Conservation (phyloP, 2,797 vertebrate genomes). For the Vireo griseus region DNA sequence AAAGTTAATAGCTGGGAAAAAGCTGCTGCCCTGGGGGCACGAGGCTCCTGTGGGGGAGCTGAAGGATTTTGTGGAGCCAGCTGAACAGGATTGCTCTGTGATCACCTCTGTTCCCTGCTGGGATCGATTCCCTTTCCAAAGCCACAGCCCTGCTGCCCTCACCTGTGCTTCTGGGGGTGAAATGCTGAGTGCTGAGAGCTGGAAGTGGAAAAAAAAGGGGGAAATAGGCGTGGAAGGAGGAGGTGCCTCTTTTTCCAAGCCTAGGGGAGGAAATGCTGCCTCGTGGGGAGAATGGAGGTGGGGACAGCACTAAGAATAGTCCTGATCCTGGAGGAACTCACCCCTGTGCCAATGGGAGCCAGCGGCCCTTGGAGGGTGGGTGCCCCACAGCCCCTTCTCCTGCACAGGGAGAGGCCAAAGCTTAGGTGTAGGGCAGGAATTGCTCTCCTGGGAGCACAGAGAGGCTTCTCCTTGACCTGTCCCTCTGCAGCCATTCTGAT, state of each 20-base stretch:
- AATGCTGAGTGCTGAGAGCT: neutral
- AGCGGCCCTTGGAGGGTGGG: neutral
- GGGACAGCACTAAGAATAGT: neutral
- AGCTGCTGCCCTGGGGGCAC: neutral
- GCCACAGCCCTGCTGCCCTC: neutral
- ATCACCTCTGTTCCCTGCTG: neutral
- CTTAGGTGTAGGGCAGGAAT: neutral
- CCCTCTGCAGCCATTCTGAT: neutral
- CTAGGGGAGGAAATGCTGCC: neutral
- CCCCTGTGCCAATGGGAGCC: neutral
- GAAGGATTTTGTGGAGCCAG: neutral
- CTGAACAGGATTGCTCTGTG: fast-evolving
- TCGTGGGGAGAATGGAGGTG: neutral
- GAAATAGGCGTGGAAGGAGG: neutral
- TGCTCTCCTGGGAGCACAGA: fast-evolving
- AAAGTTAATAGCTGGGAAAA: neutral
- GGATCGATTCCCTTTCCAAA: neutral
- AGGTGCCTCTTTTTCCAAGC: neutral
- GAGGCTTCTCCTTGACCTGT: neutral
- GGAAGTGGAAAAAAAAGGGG: neutral
- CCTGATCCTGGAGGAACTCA: neutral
- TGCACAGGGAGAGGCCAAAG: neutral
- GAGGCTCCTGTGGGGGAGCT: neutral
- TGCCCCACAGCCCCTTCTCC: neutral
- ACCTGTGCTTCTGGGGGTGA: neutral